Evolutionary conservation across 2,888 invertebrate species (phyloP), one percentile per base, ranked within the genome.

Genomic region (Gerris lacustris): DNA sequence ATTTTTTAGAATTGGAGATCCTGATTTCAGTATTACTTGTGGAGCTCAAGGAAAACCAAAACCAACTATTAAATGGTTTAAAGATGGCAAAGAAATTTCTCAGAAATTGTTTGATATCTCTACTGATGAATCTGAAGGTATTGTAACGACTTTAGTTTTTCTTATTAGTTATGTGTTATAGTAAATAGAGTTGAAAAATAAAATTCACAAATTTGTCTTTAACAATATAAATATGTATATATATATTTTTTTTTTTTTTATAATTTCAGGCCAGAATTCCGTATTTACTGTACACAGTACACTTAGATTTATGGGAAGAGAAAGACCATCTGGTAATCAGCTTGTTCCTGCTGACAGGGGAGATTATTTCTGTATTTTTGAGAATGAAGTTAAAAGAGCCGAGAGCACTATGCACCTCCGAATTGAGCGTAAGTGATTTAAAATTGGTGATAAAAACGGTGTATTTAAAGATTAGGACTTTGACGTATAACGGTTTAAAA

Each of bases 371-470:
- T 95, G 95, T 79, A 86, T 89, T 67, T 94, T 94, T 79, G 89
- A 91, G 79, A 95, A 95, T 79, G 93, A 93, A 81, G 93, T 94
- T 17, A 91, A 91, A 80, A 88, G 87, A 78, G 88, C 90, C 67
- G 93, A 93, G 79, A 92, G 92, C 9, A 89, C 90, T 74, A 94
- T 94, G 92, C 91, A 92, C 81, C 84, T 96, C 71, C 86, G 92
- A 78, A 92, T 95, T 77, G 93, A 95, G 84, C 95, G 89, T 89
- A 82, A 87, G 88, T 86, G 77, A 73, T 70, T 62, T 31, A 31
- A 31, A 31, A 4, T 31, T 31, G 0, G 17, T 67, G 11, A 9
- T 67, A 44, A 68, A 47, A 62, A 31, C 1, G 31, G 31, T 31
- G 31, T 31, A 31, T 31, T 31, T 31, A 31, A 31, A 31, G 31